Conservation (phyloP, 37 sponge, comb jelly and placozoan species). For the Spongilla lacustris region DNA sequence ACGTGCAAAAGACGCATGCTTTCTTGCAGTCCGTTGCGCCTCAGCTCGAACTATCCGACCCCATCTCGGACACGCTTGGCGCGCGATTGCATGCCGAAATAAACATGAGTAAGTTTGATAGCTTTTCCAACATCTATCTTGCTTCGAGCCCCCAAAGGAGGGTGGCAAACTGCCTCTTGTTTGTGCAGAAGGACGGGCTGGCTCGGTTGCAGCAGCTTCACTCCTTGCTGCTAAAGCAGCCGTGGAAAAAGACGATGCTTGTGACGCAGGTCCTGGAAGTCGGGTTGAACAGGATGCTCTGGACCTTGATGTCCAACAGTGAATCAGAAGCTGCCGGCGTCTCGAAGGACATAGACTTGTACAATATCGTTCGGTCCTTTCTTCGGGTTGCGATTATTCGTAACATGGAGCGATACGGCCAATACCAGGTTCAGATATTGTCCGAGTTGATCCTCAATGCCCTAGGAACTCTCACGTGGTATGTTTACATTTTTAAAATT, state of each 20-base stretch:
- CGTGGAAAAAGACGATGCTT: constrained; percentile 11
- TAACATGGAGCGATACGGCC: not conserved
- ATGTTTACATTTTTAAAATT: not conserved
- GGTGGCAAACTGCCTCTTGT: constrained; percentile 32
- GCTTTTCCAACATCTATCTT: not conserved
- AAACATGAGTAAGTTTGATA: not conserved
- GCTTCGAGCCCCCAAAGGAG: not conserved
- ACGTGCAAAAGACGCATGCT: not conserved
- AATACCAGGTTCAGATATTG: not conserved
- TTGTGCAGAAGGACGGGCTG: constrained; percentile 16
- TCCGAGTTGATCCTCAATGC: not conserved
- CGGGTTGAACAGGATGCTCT: constrained; percentile 6
- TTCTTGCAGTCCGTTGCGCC: not conserved
- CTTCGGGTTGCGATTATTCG: constrained; percentile 3
- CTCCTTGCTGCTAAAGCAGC: constrained; percentile 3
- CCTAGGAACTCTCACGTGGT: not conserved
- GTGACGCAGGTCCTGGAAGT: constrained; percentile 30
- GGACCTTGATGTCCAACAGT: not conserved
- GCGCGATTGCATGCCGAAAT: not conserved
- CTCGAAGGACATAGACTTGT: not conserved
- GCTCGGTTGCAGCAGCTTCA: constrained; percentile 20
- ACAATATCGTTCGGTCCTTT: not conserved
- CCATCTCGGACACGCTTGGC: not conserved
- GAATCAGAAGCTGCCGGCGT: not conserved
- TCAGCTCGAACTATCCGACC: not conserved